These are phyloP conservation scores for Xenopus tropicalis DNA, from an alignment of 2,113 vertebrate genomes.

Conservation along the genomic window DNA sequence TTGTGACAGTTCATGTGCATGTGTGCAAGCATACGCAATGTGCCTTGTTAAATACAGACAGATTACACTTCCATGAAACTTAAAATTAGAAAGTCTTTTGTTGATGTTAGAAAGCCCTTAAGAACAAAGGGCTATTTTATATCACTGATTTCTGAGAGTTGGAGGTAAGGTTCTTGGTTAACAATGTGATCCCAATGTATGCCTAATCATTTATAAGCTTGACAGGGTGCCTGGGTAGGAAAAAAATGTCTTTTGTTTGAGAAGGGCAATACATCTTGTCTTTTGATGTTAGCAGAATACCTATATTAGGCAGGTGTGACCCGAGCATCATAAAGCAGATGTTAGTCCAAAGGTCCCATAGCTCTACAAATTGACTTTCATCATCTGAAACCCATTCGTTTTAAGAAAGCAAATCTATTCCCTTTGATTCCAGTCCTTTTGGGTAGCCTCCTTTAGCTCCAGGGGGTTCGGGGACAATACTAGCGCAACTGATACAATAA, in stretches of 20 bases:
- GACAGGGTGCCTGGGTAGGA: constrained; percentile 2
- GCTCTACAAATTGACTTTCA: constrained; percentile 44
- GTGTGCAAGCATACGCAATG: too few species aligned
- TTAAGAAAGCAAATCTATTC: constrained; percentile 28
- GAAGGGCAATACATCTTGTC: constrained; percentile 22
- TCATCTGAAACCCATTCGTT: constrained; percentile 33
- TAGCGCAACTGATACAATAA: constrained; percentile 12
- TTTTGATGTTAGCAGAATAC: constrained; percentile 40
- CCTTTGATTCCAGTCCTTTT: constrained; percentile 35
- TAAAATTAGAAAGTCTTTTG: too few species aligned
- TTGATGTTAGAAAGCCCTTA: too few species aligned
- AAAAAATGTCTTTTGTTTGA: constrained; percentile 20
- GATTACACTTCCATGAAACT: too few species aligned
- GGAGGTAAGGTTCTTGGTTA: too few species aligned
- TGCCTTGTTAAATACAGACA: too few species aligned
- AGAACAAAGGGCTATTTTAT: too few species aligned
- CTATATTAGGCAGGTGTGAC: constrained; percentile 44
- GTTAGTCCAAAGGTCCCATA: constrained; percentile 43
- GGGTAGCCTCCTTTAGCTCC: constrained; percentile 21
- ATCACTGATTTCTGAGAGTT: too few species aligned
- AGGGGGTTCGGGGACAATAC: constrained; percentile 22
- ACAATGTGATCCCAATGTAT: not conserved
- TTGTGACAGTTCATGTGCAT: too few species aligned
- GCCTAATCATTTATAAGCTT: constrained; percentile 16
- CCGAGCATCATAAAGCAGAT: constrained; percentile 32